Base-by-base conservation (phyloP, 2,113 vertebrate genomes). In the Australoheros scitulus region DNA sequence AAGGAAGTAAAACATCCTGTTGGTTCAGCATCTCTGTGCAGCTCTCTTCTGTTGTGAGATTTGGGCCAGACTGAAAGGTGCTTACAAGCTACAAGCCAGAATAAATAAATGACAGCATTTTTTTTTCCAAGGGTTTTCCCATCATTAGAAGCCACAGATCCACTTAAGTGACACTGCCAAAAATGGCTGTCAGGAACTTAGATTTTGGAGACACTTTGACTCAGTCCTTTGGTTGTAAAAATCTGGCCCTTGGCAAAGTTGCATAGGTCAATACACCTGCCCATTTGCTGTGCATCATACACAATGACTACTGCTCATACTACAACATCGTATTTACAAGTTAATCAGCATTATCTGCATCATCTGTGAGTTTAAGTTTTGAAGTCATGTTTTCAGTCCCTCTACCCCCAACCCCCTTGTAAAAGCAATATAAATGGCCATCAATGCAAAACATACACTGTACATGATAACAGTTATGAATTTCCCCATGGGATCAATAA, bases 271-370 rank as follows among this genome's bases (percentile, higher is more conserved):
- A 5, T 47, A 26, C 18, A 61, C 0, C 26, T 50, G 36, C 58
- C 20, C 0, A 5, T 76, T 59, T 43, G 22, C 29, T 0, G 3
- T 43, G 36, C 56, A 60, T 29, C 15, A 38, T 1, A 11, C 3
- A 13, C 34, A 60, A 15, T 43, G 32, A 59, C 22, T 43, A 47
- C 8, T 47, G 57, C 36, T 60, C 17, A 0, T 6, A 47, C 10
- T 60, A 47, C 24, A 60, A 8, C 75, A 52, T 52, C 0, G 24
- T 55, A 50, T 72, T 55, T 72, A 0, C 43, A 72, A 32, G 20
- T 17, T 32, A 14, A 52, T 52, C 14, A 50, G 14, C 6, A 6
- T 15, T 52, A 52, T 72, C 32, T 72, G 43, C 43, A 52, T 52
- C 4, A 72, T 72, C 43, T 72, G 18, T 0, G 0, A 17, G 47